Conservation (phyloP, 2,888 invertebrate genomes). For the Idaea dimidiata region DNA sequence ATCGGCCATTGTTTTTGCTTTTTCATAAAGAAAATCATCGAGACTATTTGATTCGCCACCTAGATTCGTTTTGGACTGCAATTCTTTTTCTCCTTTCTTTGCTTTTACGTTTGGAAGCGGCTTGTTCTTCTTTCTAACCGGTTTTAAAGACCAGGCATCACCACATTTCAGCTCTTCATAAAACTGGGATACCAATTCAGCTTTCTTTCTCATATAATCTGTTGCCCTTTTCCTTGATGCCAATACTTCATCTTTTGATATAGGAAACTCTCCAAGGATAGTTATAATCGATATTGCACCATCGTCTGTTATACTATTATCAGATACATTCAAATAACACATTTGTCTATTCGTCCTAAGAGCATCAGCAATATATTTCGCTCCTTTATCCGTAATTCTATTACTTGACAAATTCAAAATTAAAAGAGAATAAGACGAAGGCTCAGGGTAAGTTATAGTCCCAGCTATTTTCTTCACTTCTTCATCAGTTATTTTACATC, state of each 20-base stretch:
- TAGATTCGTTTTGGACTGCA: slow-evolving; percentile 19
- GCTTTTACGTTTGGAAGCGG: not conserved
- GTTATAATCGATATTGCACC: slow-evolving; percentile 43
- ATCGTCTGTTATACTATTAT: slow-evolving; percentile 49
- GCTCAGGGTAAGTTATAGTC: slow-evolving; percentile 33
- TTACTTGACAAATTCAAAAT: slow-evolving; percentile 56
- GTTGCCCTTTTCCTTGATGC: slow-evolving; percentile 34
- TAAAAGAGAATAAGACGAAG: slow-evolving; percentile 43
- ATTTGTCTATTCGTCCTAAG: slow-evolving; percentile 50
- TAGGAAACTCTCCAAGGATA: slow-evolving; percentile 39
- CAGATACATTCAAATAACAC: slow-evolving; percentile 51
- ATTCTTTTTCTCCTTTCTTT: slow-evolving; percentile 35
- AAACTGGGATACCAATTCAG: slow-evolving; percentile 28
- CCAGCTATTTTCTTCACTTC: slow-evolving; percentile 40
- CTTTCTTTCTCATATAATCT: slow-evolving; percentile 39
- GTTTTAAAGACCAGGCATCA: slow-evolving; percentile 15
- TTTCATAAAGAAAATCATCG: slow-evolving; percentile 35
- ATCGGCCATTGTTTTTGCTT: slow-evolving; percentile 37
- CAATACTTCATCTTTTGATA: slow-evolving; percentile 43
- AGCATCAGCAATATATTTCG: slow-evolving; percentile 38
- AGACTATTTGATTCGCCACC: not conserved
- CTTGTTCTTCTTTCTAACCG: not conserved
- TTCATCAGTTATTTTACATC: slow-evolving; percentile 50
- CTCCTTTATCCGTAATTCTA: slow-evolving; percentile 52
- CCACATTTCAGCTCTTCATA: slow-evolving; percentile 31